phyloP scores from a whole-genome alignment of 2,797 vertebrate species.

The Sebastes matsubarae region DNA sequence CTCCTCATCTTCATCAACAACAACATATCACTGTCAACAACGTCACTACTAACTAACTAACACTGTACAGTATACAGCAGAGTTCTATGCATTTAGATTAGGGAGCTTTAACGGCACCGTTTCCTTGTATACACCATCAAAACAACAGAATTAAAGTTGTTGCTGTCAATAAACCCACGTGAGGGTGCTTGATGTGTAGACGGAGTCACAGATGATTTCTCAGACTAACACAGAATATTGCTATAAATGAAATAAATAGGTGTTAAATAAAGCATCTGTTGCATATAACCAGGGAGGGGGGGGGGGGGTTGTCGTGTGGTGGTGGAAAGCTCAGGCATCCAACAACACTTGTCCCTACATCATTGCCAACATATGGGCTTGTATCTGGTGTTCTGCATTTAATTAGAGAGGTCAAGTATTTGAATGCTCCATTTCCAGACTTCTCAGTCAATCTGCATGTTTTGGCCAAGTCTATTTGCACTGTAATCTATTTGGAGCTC shows the following conservation, averaged over 20 bases:
- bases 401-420: not conserved
- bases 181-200: not conserved
- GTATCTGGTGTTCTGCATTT: not conserved
- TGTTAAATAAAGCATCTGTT: not conserved
- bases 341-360: not conserved
- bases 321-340: not conserved
- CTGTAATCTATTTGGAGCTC: slow-evolving; percentile 3
- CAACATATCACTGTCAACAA: not conserved
- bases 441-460: not conserved
- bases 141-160: not conserved
- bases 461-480: not conserved
- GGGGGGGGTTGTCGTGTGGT: not conserved
- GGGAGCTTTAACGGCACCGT: not conserved
- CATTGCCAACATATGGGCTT: not conserved
- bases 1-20: not conserved
- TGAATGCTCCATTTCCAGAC: not conserved
- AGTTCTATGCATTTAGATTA: not conserved
- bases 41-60: not conserved
- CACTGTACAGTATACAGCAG: not conserved
- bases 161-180: not conserved
- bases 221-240: not conserved
- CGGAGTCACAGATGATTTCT: not conserved
- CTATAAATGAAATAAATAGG: not conserved
- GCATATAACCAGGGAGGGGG: not conserved
- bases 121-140: no score